These are phyloP conservation scores for Acanthoscelides obtectus DNA, from an alignment of 2,888 invertebrate species.

Conservation along the genomic window DNA sequence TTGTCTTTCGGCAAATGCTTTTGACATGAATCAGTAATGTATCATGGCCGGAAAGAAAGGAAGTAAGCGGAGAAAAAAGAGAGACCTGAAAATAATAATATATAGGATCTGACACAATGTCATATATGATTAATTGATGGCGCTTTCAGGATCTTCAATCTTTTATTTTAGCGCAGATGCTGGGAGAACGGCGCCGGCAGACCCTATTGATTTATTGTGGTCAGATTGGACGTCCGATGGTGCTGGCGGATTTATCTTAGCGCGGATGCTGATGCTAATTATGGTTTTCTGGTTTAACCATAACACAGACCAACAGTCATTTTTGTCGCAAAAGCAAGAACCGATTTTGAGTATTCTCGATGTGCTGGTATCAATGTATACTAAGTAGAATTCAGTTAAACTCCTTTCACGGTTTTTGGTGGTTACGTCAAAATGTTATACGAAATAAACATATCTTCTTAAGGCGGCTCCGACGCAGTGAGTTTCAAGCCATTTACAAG, in stretches of 20 bases:
- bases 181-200: constrained; percentile 4
- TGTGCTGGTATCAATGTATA: no score
- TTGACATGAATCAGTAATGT: constrained; percentile 34
- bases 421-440: no score
- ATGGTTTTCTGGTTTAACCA: no score
- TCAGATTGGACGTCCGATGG: background rate
- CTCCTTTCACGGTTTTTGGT: no score
- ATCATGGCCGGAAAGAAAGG: constrained; percentile 21
- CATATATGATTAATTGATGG: constrained; percentile 35
- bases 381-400: no score
- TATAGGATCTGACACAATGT: constrained; percentile 38
- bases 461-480: no score
- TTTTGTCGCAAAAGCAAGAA: no score
- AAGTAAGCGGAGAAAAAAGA: constrained; percentile 17
- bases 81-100: constrained; percentile 37
- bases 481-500: no score
- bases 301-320: no score
- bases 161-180: constrained; percentile 14
- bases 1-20: constrained; percentile 29
- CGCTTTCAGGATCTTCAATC: constrained; percentile 14
- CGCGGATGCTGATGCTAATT: background rate
- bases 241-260: background rate
- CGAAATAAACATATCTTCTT: no score
- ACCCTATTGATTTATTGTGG: constrained; percentile 6
- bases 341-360: no score